A percentile compares a stretch with the other conserved stretches of the same genome.
Conservation (phyloP, 2,888 invertebrate species). For the Cerceris rybyensis region DNA sequence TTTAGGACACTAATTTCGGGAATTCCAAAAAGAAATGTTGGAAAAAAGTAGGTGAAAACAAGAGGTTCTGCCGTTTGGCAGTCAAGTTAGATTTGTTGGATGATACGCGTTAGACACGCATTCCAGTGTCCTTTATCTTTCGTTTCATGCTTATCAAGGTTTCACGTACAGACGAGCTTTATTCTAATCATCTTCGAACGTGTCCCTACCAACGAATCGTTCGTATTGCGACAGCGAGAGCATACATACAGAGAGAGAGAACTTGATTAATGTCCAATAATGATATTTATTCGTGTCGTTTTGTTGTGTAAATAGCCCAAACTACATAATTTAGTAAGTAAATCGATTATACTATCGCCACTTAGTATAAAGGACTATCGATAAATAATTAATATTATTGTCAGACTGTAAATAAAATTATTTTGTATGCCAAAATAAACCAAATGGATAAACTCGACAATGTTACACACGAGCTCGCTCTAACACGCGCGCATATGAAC, state of each 20-base stretch:
- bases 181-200: constrained; percentile 3
- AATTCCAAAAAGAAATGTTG: too few species aligned
- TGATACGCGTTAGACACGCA: neutral
- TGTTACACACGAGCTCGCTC: constrained; percentile 13
- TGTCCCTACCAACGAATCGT: constrained; percentile 59
- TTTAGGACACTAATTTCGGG: too few species aligned
- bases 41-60: too few species aligned
- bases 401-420: constrained; percentile 81
- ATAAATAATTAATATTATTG: constrained; percentile 72
- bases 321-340: constrained; percentile 64
- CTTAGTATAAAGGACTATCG: constrained; percentile 70
- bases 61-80: too few species aligned
- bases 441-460: constrained; percentile 72
- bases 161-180: neutral
- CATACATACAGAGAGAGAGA: constrained; percentile 26
- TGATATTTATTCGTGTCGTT: constrained; percentile 71
- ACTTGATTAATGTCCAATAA: constrained; percentile 54
- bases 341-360: constrained; percentile 69
- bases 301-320: constrained; percentile 69
- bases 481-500: constrained; percentile 35
- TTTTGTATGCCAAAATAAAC: constrained; percentile 81
- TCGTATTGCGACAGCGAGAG: constrained; percentile 25
- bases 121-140: neutral
- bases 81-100: too few species aligned
- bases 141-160: neutral